Conservation (phyloP, 1,140 invertebrate genomes). For the Zaprionus nigranus region DNA sequence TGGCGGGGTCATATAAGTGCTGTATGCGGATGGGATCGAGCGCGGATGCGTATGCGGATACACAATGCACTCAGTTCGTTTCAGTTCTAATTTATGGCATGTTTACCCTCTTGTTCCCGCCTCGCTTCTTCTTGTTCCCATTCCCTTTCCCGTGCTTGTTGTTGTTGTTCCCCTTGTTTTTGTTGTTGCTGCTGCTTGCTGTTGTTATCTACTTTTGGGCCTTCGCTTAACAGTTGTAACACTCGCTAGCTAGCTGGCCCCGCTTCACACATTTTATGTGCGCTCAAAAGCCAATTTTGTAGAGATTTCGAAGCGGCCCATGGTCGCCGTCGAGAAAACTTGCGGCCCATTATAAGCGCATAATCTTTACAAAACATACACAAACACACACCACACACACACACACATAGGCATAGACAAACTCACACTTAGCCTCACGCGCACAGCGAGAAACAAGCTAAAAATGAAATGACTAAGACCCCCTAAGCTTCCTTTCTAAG, state of each 20-base stretch:
- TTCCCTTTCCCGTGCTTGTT: background rate
- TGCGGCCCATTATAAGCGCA: slow-evolving; percentile 81
- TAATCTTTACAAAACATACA: slow-evolving; percentile 77
- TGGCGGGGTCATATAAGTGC: slow-evolving; percentile 33
- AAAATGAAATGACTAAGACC: slow-evolving; percentile 75
- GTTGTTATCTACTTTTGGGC: slow-evolving; percentile 63
- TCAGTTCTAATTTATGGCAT: slow-evolving; percentile 71
- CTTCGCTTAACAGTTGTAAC: slow-evolving; percentile 72
- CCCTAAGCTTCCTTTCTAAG: slow-evolving; percentile 47
- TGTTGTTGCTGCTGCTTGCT: slow-evolving; percentile 24
- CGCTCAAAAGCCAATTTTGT: slow-evolving; percentile 82
- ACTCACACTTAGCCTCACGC: background rate
- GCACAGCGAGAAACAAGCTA: slow-evolving; percentile 39
- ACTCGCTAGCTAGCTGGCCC: slow-evolving; percentile 37
- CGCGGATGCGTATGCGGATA: slow-evolving; percentile 40
- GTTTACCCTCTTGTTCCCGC: slow-evolving; percentile 38
- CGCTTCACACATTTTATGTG: slow-evolving; percentile 78
- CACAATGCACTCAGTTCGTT: slow-evolving; percentile 69
- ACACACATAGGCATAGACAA: slow-evolving; percentile 21
- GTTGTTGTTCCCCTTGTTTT: background rate
- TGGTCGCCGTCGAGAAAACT: slow-evolving; percentile 55
- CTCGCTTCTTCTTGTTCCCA: slow-evolving; percentile 12
- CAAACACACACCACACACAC: slow-evolving; percentile 29
- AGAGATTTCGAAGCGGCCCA: slow-evolving; percentile 69
- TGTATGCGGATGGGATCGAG: slow-evolving; percentile 29